A percentile compares a stretch with the other conserved stretches of the same genome.
phyloP scores from a whole-genome alignment of 1,140 invertebrate genomes.

The Pseudoatta argentina region DNA sequence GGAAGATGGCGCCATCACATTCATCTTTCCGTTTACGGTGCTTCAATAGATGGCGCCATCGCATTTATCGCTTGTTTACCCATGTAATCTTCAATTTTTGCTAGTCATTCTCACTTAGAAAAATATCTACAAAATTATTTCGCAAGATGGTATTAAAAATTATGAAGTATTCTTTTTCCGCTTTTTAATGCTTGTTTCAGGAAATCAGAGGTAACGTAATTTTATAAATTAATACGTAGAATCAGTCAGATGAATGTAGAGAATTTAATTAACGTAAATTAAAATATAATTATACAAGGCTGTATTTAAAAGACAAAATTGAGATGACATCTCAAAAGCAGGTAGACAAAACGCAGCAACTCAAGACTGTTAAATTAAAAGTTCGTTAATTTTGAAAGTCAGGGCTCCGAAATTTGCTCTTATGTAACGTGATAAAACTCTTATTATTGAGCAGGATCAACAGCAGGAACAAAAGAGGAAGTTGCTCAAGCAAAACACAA shows the following conservation, averaged over 20 bases:
- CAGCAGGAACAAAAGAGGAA: too few relatives aligned
- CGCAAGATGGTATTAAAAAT: not conserved
- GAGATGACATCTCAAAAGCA: not conserved
- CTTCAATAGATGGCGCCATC: not conserved
- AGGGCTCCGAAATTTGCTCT: not conserved
- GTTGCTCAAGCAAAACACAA: too few relatives aligned
- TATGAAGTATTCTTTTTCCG: not conserved
- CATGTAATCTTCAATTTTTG: conserved; percentile 1
- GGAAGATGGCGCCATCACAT: conserved; percentile 9
- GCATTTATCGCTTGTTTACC: not conserved
- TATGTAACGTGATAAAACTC: not conserved
- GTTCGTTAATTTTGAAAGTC: not conserved
- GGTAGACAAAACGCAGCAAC: not conserved
- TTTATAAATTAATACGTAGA: not conserved
- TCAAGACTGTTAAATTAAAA: not conserved
- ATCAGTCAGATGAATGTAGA: not conserved
- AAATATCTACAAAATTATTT: not conserved
- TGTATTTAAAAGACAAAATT: not conserved
- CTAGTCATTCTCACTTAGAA: conserved; percentile 5
- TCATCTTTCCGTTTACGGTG: not conserved
- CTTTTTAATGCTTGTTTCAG: not conserved
- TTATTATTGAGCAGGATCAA: too few relatives aligned
- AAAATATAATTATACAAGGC: not conserved
- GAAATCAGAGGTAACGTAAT: not conserved
- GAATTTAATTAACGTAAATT: not conserved